Evolutionary conservation across 1,140 invertebrate genomes (phyloP).

Genomic region (Diploscapter pachys): DNA sequence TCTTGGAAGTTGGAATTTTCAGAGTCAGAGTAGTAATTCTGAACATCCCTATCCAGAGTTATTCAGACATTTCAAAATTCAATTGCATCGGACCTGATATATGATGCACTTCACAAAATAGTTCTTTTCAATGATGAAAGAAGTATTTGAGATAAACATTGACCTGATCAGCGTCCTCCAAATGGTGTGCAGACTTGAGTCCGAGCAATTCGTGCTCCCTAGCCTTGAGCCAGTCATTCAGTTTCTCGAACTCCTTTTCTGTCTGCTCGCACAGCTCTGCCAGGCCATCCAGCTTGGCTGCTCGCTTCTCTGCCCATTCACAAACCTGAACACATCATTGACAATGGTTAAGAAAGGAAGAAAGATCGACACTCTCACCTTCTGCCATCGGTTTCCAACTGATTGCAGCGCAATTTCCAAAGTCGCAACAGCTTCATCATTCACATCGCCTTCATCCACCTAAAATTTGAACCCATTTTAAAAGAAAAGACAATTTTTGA

Average conservation of each 20-base stretch:
- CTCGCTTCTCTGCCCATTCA: constrained; percentile 50
- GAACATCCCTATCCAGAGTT: no score
- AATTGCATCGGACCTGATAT: no score
- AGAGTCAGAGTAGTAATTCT: no score
- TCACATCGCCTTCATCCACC: constrained; percentile 38
- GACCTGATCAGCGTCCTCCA: constrained; percentile 44
- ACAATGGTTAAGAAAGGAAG: not conserved
- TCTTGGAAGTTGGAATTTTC: no score
- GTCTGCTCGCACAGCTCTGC: constrained; percentile 46
- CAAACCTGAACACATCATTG: constrained; percentile 36
- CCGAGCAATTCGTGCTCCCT: constrained; percentile 34
- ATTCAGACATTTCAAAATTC: no score
- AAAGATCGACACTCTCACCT: no score
- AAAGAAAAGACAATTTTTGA: no score
- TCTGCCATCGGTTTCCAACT: constrained; percentile 42
- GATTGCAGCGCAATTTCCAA: constrained; percentile 41
- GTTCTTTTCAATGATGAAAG: no score
- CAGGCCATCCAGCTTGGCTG: constrained; percentile 46
- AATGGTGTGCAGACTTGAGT: constrained; percentile 45
- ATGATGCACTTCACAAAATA: no score
- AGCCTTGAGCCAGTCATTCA: constrained; percentile 43
- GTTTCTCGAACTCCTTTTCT: constrained; percentile 30
- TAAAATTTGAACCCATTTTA: no score
- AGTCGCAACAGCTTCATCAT: constrained; percentile 30
- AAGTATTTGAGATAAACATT: no score